These are phyloP conservation scores for Hystrix cristata DNA, from an alignment of 2,113 vertebrate genomes.

Conservation along the genomic window DNA sequence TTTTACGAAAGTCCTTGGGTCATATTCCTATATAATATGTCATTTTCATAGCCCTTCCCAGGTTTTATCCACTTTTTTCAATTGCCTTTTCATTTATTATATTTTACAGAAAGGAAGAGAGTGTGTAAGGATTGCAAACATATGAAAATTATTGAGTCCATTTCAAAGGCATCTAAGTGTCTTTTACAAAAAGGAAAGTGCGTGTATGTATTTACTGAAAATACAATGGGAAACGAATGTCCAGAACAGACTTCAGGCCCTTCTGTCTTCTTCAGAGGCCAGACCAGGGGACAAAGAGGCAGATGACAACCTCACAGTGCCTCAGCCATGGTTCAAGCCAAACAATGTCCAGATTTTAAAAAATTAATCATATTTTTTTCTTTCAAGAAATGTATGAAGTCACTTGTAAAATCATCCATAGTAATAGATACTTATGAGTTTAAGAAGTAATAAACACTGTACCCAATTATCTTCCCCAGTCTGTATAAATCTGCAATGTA, in stretches of 20 bases:
- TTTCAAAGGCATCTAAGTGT: not conserved
- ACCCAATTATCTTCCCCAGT: not conserved
- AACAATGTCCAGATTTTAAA: not conserved
- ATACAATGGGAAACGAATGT: not conserved
- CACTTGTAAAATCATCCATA: not conserved
- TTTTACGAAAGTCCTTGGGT: constrained; percentile 76
- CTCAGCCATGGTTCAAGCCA: rapidly evolving
- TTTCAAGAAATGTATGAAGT: not conserved
- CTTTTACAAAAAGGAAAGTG: not conserved
- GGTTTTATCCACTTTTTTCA: constrained; percentile 17
- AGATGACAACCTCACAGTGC: rapidly evolving
- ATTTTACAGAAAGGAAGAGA: not conserved
- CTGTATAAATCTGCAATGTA: not conserved
- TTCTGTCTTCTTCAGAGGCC: not conserved
- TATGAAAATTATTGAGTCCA: not conserved
- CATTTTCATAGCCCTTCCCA: constrained; percentile 72
- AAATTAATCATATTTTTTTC: not conserved
- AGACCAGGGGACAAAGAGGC: not conserved
- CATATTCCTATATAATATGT: constrained; percentile 71
- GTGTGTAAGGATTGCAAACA: not conserved
- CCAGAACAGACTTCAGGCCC: not conserved
- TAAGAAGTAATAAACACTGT: not conserved
- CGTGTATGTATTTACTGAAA: not conserved
- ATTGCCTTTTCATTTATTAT: constrained; percentile 58
- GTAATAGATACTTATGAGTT: not conserved